Percentiles rank a stretch among this genome's conserved stretches.
These are phyloP conservation scores for Lycophotia porphyrea DNA, from an alignment of 2,888 invertebrate species.

Conservation along the genomic window DNA sequence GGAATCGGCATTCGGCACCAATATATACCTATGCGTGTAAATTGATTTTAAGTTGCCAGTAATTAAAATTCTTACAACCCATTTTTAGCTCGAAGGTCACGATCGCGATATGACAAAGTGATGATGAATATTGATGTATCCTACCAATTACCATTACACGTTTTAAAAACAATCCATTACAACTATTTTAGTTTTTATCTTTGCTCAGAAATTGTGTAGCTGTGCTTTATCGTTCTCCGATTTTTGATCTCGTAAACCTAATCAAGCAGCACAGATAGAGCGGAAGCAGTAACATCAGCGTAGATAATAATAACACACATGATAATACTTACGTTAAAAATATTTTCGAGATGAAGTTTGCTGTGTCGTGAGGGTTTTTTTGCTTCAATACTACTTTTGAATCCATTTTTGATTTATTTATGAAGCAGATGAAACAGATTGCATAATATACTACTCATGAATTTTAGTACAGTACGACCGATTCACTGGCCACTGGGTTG, in stretches of 20 bases:
- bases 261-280: slow-evolving; percentile 8
- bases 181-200: not conserved
- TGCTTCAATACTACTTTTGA: slow-evolving; percentile 91
- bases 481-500: slow-evolving; percentile 56
- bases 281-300: slow-evolving; percentile 22
- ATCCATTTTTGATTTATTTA: slow-evolving; percentile 86
- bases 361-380: slow-evolving; percentile 90
- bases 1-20: too few relatives aligned
- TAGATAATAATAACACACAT: slow-evolving; percentile 40
- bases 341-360: slow-evolving; percentile 91
- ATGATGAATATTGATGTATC: slow-evolving; percentile 32
- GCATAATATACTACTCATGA: slow-evolving; percentile 66
- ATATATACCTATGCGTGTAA: not conserved
- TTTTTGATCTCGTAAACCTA: slow-evolving; percentile 19
- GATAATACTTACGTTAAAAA: slow-evolving; percentile 91
- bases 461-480: slow-evolving; percentile 53
- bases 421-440: slow-evolving; percentile 64
- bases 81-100: slow-evolving; percentile 29
- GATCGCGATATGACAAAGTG: slow-evolving; percentile 24
- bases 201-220: not conserved
- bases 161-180: slow-evolving; percentile 2
- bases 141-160: not conserved
- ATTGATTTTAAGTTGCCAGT: slow-evolving; percentile 7
- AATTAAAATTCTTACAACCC: not conserved
- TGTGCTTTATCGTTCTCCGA: not conserved